Base-by-base conservation (phyloP, 2,797 vertebrate genomes). In the Acanthopagrus latus region DNA sequence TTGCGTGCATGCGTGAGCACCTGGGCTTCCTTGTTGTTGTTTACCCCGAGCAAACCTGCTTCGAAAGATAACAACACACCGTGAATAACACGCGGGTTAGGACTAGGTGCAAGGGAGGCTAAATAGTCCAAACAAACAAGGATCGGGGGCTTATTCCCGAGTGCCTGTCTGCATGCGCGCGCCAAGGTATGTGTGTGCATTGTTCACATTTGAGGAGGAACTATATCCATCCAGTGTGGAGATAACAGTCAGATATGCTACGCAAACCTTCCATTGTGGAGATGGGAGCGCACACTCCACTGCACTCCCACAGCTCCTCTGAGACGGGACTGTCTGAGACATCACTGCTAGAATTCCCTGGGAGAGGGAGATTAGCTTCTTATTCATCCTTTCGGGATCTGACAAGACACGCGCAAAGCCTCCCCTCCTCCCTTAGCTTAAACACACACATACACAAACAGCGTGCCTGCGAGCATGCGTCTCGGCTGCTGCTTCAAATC, bases 341-440 rank as follows among this genome's bases (percentile, higher is more conserved):
- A 69, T 91, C 82, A 76, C 76, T 71, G 76, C 71, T 25, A 88
- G 89, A 86, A 90, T 91, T 92, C 90, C 91, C 86, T 87, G 80
- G 83, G 85, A 91, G 85, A 85, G 59, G 68, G 76, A 93, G 93
- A 93, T 94, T 94, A 94, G 89, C 89, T 91, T 85, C 85, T 84
- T 88, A 90, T 92, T 93, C 91, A 90, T 91, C 85, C 90, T 87
- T 88, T 76, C 14, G 60, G 88, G 86, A 91, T 93, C 88, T 91
- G 90, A 93, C 87, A 89, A 92, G 88, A 80, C 90, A 87, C 73
- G 62, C n/a, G 38, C 77, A 83, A 25, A 74, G 44, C 18, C 69
- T 71, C 50, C 81, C 46, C 48, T 3, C 27, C 16, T 27, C 23
- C 54, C 55, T 5, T 13, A 58, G 78, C 81, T 84, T 80, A 81